Percentiles rank a stretch among this genome's conserved stretches.
These are phyloP conservation scores for Phyllostomus discolor DNA, from an alignment of 2,113 vertebrate species.

Conservation along the genomic window DNA sequence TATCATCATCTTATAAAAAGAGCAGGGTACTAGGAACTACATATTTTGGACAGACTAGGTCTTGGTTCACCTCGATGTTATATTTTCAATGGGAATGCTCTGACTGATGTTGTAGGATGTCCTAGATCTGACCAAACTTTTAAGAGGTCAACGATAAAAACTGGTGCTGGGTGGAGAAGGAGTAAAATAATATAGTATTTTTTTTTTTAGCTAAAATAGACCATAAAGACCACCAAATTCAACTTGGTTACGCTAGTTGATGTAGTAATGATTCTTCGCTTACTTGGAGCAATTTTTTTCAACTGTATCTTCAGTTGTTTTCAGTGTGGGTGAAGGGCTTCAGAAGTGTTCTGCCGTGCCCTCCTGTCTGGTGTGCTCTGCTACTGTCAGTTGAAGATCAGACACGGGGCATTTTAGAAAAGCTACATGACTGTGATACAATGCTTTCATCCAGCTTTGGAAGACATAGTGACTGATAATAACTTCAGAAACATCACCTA, in stretches of 20 bases:
- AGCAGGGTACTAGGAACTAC: background rate
- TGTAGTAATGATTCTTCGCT: background rate
- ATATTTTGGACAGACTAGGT: background rate
- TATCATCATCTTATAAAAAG: background rate
- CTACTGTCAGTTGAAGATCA: slow-evolving; percentile 72
- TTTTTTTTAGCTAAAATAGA: background rate
- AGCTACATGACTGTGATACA: slow-evolving; percentile 61
- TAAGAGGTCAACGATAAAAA: background rate
- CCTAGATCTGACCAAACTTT: background rate
- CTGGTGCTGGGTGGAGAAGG: background rate
- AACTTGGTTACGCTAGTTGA: background rate
- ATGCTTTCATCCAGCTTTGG: slow-evolving; percentile 61
- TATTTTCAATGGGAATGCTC: background rate
- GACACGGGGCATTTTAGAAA: slow-evolving; percentile 65
- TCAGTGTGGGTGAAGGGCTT: slow-evolving; percentile 65
- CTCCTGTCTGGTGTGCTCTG: slow-evolving; percentile 65
- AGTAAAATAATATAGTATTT: background rate
- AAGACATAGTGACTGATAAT: slow-evolving; percentile 59
- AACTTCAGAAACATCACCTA: slow-evolving; percentile 35
- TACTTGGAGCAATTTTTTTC: background rate
- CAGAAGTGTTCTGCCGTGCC: slow-evolving; percentile 25
- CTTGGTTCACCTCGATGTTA: background rate
- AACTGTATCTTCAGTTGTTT: slow-evolving; percentile 64
- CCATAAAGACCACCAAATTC: background rate
- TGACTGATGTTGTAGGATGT: background rate